Evolutionary conservation across 2,797 vertebrate genomes (phyloP).

Genomic region (Cyprinodon diabolis): DNA sequence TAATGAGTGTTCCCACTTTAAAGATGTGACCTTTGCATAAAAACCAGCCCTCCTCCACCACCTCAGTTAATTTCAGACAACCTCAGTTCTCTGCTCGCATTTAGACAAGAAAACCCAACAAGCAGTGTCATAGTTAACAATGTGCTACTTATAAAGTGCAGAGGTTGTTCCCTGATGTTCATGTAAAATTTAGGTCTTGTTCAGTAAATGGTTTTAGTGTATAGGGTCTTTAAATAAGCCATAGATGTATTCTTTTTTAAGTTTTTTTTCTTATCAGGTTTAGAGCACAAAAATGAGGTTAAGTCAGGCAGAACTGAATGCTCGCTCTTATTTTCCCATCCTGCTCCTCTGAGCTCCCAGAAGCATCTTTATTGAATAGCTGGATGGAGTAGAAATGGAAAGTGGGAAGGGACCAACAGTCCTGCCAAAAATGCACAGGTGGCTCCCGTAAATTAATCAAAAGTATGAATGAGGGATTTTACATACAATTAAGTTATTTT

Average conservation of each 20-base stretch:
- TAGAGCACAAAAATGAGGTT: slow-evolving; percentile 59
- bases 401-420: slow-evolving; percentile 65
- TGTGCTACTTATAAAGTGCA: slow-evolving; percentile 31
- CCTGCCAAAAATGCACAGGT: slow-evolving; percentile 58
- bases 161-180: slow-evolving; percentile 31
- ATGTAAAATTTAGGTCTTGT: slow-evolving; percentile 61
- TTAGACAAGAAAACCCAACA: slow-evolving; percentile 37
- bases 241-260: slow-evolving; percentile 21
- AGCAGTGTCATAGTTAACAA: slow-evolving; percentile 38
- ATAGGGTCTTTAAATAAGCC: slow-evolving; percentile 65
- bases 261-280: slow-evolving; percentile 47
- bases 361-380: slow-evolving; percentile 76
- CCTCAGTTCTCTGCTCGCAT: slow-evolving; percentile 1
- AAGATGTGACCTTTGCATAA: slow-evolving; percentile 45
- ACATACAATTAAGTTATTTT: slow-evolving; percentile 19
- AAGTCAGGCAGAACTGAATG: slow-evolving; percentile 72
- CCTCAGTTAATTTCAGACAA: slow-evolving; percentile 1
- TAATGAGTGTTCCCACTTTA: slow-evolving; percentile 16
- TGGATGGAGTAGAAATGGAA: slow-evolving; percentile 61
- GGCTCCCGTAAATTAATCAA: slow-evolving; percentile 50
- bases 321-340: slow-evolving; percentile 56
- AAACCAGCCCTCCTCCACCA: slow-evolving; percentile 25
- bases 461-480: slow-evolving; percentile 24
- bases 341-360: slow-evolving; percentile 58
- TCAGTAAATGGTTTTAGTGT: slow-evolving; percentile 49